Conservation (phyloP, 2,888 invertebrate species). For the Lepidocyrtoides sp. region DNA sequence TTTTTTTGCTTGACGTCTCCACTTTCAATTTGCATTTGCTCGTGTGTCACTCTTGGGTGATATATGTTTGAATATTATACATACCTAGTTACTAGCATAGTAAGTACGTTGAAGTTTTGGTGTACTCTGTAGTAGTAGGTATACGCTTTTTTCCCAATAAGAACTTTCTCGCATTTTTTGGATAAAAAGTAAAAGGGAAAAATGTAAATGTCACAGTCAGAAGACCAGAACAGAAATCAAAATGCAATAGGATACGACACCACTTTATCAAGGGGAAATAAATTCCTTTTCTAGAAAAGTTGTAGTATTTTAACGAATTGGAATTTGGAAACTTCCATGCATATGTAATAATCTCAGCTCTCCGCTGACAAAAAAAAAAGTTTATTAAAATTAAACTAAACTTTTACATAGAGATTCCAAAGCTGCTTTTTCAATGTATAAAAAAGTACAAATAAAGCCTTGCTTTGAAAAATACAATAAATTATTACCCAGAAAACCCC, state of each 20-base stretch:
- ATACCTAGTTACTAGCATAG: no score
- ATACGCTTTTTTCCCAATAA: background rate
- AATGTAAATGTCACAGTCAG: constrained; percentile 73
- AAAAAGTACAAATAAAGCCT: no score
- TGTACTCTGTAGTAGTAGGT: background rate
- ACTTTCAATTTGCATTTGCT: constrained; percentile 75
- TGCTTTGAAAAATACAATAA: no score
- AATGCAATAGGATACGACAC: constrained; percentile 36
- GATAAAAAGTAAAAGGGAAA: constrained; percentile 29
- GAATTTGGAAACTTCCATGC: constrained; percentile 48
- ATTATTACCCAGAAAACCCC: no score
- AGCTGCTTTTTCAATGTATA: no score
- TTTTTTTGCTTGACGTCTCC: constrained; percentile 62
- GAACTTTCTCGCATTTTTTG: background rate
- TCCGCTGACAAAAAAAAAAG: constrained; percentile 61
- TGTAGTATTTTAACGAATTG: constrained; percentile 71
- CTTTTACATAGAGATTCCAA: no score
- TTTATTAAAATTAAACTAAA: background rate
- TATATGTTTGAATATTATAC: constrained; percentile 33
- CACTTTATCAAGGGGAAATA: background rate
- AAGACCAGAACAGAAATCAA: constrained; percentile 52
- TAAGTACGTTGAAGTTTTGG: no score
- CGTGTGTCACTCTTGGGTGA: constrained; percentile 64
- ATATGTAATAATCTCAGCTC: constrained; percentile 42
- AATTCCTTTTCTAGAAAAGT: constrained; percentile 44